Evolutionary conservation across 2,888 invertebrate genomes (phyloP).

Genomic region (Cactoblastis cactorum): DNA sequence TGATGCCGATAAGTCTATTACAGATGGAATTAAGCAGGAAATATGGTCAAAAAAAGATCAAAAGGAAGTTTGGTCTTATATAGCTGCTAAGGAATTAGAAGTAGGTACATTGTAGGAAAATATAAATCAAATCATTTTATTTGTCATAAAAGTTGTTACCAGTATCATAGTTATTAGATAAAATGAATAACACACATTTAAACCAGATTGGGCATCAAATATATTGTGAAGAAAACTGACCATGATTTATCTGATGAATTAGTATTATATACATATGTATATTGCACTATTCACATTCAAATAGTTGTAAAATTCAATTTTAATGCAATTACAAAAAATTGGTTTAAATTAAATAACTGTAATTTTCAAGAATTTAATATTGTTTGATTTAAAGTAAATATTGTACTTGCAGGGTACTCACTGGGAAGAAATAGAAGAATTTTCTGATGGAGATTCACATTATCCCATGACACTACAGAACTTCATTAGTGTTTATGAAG

Average conservation of each 20-base stretch:
- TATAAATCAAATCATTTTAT: too few species aligned
- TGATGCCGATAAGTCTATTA: constrained; percentile 79
- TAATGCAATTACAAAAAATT: too few species aligned
- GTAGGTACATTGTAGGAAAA: constrained; percentile 39
- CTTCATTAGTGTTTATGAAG: constrained; percentile 60
- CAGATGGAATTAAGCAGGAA: constrained; percentile 49
- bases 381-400: not conserved
- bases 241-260: too few species aligned
- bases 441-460: constrained; percentile 39
- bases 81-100: constrained; percentile 63
- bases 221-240: too few species aligned
- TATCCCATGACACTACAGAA: constrained; percentile 51
- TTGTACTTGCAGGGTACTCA: constrained; percentile 52
- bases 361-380: too few species aligned
- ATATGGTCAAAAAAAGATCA: constrained; percentile 54
- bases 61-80: constrained; percentile 63
- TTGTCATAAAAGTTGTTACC: not conserved
- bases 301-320: too few species aligned
- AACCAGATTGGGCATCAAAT: too few species aligned
- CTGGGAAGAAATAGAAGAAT: constrained; percentile 61
- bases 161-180: too few species aligned
- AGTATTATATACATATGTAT: too few species aligned
- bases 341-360: too few species aligned
- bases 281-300: too few species aligned
- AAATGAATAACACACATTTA: too few species aligned